These are phyloP conservation scores for Siniperca scherzeri DNA, from an alignment of 2,797 vertebrate genomes.

Conservation along the genomic window DNA sequence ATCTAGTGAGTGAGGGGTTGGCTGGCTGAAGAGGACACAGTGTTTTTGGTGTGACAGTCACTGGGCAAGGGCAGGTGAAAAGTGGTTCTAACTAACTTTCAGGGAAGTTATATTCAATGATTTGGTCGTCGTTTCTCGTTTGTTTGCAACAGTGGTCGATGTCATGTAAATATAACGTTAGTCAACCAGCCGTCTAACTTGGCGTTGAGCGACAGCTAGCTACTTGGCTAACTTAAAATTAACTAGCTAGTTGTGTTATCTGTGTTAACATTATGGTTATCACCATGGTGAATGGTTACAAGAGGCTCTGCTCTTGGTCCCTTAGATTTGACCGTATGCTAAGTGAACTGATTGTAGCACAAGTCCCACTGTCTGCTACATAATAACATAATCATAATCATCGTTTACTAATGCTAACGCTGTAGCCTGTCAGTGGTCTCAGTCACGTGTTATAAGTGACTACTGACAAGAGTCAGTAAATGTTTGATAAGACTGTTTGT, in stretches of 20 bases:
- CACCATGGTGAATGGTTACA: no score
- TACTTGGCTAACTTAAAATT: slow-evolving; percentile 8
- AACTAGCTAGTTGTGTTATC: background rate
- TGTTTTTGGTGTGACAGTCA: slow-evolving; percentile 47
- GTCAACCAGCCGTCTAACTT: background rate
- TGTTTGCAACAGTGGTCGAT: background rate
- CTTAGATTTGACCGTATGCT: rapidly evolving
- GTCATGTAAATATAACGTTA: background rate
- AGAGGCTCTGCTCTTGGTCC: background rate
- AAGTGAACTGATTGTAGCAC: background rate
- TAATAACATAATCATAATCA: no score
- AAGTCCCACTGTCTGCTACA: background rate
- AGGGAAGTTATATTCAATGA: rapidly evolving
- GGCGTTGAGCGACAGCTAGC: background rate
- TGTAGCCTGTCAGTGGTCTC: background rate
- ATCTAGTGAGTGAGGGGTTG: slow-evolving; percentile 70
- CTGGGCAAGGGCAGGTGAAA: slow-evolving; percentile 59
- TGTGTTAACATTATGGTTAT: background rate
- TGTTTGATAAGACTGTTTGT: slow-evolving; percentile 71
- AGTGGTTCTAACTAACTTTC: slow-evolving; percentile 44
- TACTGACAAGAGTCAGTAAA: slow-evolving; percentile 3
- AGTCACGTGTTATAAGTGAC: slow-evolving; percentile 54
- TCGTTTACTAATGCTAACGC: background rate
- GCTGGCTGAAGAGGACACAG: slow-evolving; percentile 47
- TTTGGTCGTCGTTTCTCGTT: background rate